These are phyloP conservation scores for Pinna nobilis DNA, from an alignment of 1,140 invertebrate species.

Conservation along the genomic window DNA sequence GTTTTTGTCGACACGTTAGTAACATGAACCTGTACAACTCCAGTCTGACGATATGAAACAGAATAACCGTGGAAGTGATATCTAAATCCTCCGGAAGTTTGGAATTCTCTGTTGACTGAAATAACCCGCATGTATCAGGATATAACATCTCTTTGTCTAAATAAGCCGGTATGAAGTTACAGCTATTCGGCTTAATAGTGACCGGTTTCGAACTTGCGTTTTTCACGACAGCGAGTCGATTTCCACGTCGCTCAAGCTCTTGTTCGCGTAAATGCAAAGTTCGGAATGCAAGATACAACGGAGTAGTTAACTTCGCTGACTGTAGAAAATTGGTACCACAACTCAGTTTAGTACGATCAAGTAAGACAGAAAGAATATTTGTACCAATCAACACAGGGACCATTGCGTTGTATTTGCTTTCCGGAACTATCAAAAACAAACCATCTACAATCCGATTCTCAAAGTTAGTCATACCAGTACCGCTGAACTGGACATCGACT, in stretches of 20 bases:
- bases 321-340: conserved; percentile 7
- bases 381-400: conserved; percentile 13
- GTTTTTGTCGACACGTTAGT: background rate
- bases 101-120: background rate
- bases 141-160: conserved; percentile 10
- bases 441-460: background rate
- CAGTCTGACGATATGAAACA: background rate
- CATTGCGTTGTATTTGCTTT: background rate
- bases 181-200: background rate
- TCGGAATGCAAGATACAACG: conserved; percentile 24
- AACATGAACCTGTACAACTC: background rate
- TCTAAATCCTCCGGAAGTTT: background rate
- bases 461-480: background rate
- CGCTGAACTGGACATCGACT: no score
- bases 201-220: background rate
- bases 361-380: background rate
- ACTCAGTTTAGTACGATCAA: background rate
- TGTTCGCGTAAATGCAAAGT: conserved; percentile 7
- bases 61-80: background rate
- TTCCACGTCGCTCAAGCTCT: background rate
- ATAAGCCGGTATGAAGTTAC: background rate
- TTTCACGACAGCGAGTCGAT: background rate
- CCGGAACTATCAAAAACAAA: background rate
- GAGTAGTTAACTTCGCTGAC: background rate
- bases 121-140: background rate